Base-by-base conservation (phyloP, 1,140 invertebrate species). In the Trachelipus rathkii region DNA sequence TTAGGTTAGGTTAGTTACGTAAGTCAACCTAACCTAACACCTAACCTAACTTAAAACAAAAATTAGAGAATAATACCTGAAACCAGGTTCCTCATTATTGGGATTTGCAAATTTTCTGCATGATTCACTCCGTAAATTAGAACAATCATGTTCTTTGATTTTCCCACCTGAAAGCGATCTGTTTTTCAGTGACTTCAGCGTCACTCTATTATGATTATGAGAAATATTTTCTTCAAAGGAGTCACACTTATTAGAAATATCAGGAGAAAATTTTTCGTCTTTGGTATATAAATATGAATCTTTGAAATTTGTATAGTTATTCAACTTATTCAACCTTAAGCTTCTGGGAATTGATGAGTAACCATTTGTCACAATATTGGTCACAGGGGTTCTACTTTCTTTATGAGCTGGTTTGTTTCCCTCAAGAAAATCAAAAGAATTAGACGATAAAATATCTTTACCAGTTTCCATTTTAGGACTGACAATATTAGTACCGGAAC, bases 221-320 rank as follows among this genome's bases (percentile, higher is more conserved):
- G 50, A 60, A 15, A 15, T 19, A 60, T 60, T 60, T 19, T 19
- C 50, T 60, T 60, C 50, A 60, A 60, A 60, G 1, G 50, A 60
- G 19, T 13, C 19, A 19, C 50, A 15, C 19, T 19, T 60, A 19
- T 15, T 75, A 43, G 68, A 44, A 73, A 72, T n/a, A 46, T 60
- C 8, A 19, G 24, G 44, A 19, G 23, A 10, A 10, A 10, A 68
- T 19, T 50, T 11, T 13, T 13, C 5, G 13, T 77, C 76, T 9
- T 50, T 19, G n/a, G 74, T 72, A 21, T 78, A 76, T 50, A 76
- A 46, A 70, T 77, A 76, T 44, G 74, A 72, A n/a, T 76, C 77
- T 45, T 75, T 77, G 68, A 81, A 79, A 67, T 76, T 74, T 60
- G 74, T 77, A 71, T 77, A 81, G 24, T 77, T 68, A 71, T 76